Evolutionary conservation across 2,113 vertebrate species (phyloP), one percentile per base, ranked within the genome.

Genomic region (Pseudois nayaur): DNA sequence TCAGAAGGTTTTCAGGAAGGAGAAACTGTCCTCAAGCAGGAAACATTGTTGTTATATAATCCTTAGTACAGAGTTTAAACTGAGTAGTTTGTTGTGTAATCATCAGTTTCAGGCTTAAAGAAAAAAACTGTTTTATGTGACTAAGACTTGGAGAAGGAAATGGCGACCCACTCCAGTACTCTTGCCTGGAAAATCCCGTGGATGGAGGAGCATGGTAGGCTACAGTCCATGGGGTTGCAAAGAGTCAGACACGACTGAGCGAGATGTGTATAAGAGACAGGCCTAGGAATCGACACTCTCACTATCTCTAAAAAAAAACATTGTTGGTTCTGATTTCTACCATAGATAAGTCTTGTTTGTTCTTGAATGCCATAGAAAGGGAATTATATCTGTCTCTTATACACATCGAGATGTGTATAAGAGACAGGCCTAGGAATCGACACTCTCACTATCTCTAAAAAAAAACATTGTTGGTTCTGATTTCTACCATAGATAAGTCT

Each of bases 201-300:
- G 25, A 59, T 2, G 0, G 57, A 27, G 57, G 25, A 27, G 25
- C 25, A 6, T 59, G 57, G 25, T 29, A 27, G 25, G 25, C 57
- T 59, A 5, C 25, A 59, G 4, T 59, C 4, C 57, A 59, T 59
- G 57, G 57, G 11, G 25, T 59, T 0, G 2, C 57, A 59, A 59
- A 59, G 4, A 59, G 57, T 12, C 1, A 3, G 25, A 59, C 25
- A 59, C 0, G 2, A 59, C 25, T 27, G 10, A 59, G 25, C 1
- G 2, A n/a, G n/a, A n/a, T n/a, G n/a, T n/a, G n/a, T n/a, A n/a
- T n/a, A n/a, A n/a, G n/a, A n/a, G n/a, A n/a, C n/a, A n/a, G n/a
- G n/a, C 64, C 64, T 67, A 36, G 17, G 17, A 67, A 36, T 11
- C 21, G 33, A 67, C 64, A 67, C 17, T 67, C 17, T 67, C 76